Evolutionary conservation across 2,888 invertebrate species (phyloP).

Genomic region (Ormia ochracea): DNA sequence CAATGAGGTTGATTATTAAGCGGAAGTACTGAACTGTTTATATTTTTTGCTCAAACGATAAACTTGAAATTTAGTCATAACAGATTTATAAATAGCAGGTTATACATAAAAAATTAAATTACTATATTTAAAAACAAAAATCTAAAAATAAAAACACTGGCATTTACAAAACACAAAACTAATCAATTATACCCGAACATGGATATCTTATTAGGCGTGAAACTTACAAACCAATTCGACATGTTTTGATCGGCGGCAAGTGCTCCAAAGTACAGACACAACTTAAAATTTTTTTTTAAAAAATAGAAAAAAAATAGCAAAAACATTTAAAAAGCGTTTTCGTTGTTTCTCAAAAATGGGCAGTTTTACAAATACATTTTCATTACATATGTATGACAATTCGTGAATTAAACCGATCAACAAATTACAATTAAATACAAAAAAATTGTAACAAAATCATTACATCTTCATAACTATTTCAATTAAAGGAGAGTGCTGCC

Average conservation of each 20-base stretch:
- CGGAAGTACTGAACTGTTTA: not conserved
- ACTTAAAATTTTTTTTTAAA: conserved; percentile 26
- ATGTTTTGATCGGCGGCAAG: conserved; percentile 53
- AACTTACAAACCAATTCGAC: conserved; percentile 4
- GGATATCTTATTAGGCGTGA: conserved; percentile 16
- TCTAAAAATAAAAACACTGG: not conserved
- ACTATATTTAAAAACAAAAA: conserved; percentile 30
- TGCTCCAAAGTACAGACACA: conserved; percentile 29
- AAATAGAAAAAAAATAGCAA: not conserved
- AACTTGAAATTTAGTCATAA: conserved; percentile 53
- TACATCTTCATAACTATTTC: not conserved
- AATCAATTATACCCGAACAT: conserved; percentile 56
- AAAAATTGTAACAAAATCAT: conserved; percentile 33
- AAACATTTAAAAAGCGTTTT: conserved; percentile 36
- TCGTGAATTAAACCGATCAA: conserved; percentile 23
- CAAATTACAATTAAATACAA: conserved; percentile 37
- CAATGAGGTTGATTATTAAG: no score
- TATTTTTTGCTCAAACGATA: conserved; percentile 26
- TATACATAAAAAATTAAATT: conserved; percentile 11
- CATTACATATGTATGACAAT: conserved; percentile 29
- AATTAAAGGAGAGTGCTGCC: conserved; percentile 4
- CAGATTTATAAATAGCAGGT: conserved; percentile 3
- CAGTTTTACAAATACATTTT: conserved; percentile 23
- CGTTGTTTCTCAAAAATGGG: conserved; percentile 24
- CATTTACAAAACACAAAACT: conserved; percentile 30